Evolutionary conservation across 2,888 invertebrate species (phyloP).

Genomic region (Tiliacea aurago): DNA sequence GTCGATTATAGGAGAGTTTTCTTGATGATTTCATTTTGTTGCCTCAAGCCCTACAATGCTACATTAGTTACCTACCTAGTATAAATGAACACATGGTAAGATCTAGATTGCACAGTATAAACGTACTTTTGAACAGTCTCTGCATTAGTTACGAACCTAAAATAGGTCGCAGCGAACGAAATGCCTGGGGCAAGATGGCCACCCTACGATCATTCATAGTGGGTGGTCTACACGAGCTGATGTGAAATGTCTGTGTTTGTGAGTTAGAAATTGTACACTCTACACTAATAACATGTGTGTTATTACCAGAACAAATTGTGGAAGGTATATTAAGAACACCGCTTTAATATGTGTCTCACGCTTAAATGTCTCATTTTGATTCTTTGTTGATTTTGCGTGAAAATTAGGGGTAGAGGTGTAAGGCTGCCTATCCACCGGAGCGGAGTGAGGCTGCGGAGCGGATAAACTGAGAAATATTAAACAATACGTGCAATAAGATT

Average conservation of each 20-base stretch:
- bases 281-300: slow-evolving; percentile 39
- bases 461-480: no score
- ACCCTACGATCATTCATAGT: slow-evolving; percentile 65
- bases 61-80: no score
- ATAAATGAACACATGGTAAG: neutral
- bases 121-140: neutral
- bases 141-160: slow-evolving; percentile 41
- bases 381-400: no score
- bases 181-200: slow-evolving; percentile 55
- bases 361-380: slow-evolving; percentile 8
- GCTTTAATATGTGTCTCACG: slow-evolving; percentile 7
- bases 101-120: no score
- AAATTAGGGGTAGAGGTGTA: no score
- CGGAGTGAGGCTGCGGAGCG: no score
- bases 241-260: slow-evolving; percentile 55
- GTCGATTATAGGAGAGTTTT: no score
- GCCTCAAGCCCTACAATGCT: neutral
- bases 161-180: slow-evolving; percentile 43
- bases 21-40: neutral
- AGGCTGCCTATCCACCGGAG: no score
- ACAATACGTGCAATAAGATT: no score
- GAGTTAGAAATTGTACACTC: slow-evolving; percentile 49
- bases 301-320: slow-evolving; percentile 42
- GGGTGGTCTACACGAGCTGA: slow-evolving; percentile 75
- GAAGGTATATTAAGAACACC: slow-evolving; percentile 27